Percentiles rank a stretch among this genome's conserved stretches.
Evolutionary conservation across 2,113 vertebrate species (phyloP).

Genomic region (Ptychochromis oligacanthus): DNA sequence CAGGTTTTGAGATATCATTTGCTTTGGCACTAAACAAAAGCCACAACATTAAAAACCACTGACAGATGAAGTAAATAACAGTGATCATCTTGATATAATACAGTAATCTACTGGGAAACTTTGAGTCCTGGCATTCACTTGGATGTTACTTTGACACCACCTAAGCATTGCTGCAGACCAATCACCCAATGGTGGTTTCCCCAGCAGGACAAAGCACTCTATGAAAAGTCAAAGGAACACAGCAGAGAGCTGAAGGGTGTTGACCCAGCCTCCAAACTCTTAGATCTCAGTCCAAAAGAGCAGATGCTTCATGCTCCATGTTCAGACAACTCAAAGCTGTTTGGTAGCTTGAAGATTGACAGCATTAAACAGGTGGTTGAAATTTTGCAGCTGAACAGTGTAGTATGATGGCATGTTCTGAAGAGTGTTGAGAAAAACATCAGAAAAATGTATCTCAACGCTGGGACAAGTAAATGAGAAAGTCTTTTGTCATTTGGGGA

Average conservation of each 20-base stretch:
- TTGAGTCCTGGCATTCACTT: too few species aligned
- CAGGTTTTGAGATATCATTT: too few species aligned
- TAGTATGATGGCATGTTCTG: not conserved
- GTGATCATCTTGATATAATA: too few species aligned
- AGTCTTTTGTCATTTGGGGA: too few species aligned
- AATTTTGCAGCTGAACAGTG: not conserved
- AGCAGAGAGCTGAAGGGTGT: not conserved
- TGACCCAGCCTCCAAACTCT: not conserved
- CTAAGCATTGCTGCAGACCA: not conserved
- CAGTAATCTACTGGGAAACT: not conserved
- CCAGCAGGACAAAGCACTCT: not conserved
- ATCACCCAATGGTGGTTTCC: not conserved
- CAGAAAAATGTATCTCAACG: too few species aligned
- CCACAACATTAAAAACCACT: not conserved
- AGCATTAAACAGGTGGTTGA: too few species aligned
- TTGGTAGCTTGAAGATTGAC: too few species aligned
- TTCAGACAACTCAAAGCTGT: accelerated
- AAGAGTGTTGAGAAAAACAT: not conserved
- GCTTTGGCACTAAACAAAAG: not conserved
- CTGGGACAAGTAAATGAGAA: too few species aligned
- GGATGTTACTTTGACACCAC: not conserved
- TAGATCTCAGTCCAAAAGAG: not conserved
- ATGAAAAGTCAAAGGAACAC: not conserved
- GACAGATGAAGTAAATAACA: not conserved
- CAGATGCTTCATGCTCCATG: accelerated